Evolutionary conservation across 1,140 invertebrate genomes (phyloP).

Genomic region (Tigriopus japonicus): DNA sequence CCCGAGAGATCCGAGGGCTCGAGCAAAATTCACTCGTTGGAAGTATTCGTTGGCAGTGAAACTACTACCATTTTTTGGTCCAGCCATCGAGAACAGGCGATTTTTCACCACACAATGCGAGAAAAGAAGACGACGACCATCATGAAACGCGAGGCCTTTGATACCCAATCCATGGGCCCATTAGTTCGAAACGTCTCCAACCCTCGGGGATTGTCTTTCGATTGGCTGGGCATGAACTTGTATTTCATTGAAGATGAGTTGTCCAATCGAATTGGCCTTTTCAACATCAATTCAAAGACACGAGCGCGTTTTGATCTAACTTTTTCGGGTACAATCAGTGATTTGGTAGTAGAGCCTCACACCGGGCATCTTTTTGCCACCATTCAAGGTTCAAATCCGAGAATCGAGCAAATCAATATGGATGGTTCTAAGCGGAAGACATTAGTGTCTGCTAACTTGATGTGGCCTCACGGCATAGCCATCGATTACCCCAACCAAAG

Average conservation of each 20-base stretch:
- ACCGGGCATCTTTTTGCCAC: conserved; percentile 36
- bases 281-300: conserved; percentile 36
- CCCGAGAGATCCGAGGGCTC: not conserved
- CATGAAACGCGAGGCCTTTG: not conserved
- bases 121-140: not conserved
- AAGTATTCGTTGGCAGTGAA: conserved; percentile 19
- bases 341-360: conserved; percentile 45
- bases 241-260: conserved; percentile 48
- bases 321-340: conserved; percentile 36
- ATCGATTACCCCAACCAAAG: conserved; percentile 43
- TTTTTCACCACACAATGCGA: conserved; percentile 3
- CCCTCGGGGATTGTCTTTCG: conserved; percentile 53
- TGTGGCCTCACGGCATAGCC: conserved; percentile 44
- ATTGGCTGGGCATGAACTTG: conserved; percentile 47
- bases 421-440: conserved; percentile 39
- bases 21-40: conserved; percentile 21
- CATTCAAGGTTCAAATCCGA: conserved; percentile 25
- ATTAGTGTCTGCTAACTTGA: conserved; percentile 35
- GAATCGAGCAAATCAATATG: conserved; percentile 43
- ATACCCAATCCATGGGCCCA: no score
- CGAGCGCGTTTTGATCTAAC: conserved; percentile 34
- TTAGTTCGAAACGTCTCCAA: conserved; percentile 29
- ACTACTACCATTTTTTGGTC: conserved; percentile 8
- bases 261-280: conserved; percentile 37
- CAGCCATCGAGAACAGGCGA: not conserved